Evolutionary conservation across 2,113 vertebrate genomes (phyloP), one percentile per base, ranked within the genome.

Genomic region (Camelus bactrianus): DNA sequence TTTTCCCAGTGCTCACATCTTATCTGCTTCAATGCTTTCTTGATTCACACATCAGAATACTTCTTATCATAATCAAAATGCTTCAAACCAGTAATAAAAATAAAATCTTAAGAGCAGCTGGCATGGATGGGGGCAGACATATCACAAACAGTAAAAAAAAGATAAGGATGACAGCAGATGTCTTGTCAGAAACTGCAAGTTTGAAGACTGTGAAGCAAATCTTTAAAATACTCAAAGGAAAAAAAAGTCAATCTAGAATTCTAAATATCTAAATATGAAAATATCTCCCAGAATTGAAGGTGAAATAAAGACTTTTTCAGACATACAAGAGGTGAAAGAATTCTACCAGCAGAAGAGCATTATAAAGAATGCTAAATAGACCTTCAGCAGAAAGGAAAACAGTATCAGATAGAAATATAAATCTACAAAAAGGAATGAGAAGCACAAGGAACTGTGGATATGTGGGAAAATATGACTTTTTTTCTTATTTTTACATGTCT

Each of bases 61-160:
- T 86, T 60, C 35, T 81, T 67, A 91, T 93, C 65, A 77, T 35
- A 65, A 85, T 81, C 19, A 73, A 91, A 94, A 65, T 76, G 72
- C 65, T 85, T 76, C 46, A 84, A 65, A 84, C 6, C 11, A 94
- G 26, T 32, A 87, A 67, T 10, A 96, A 93, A 89, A 91, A 85
- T 26, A 95, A 94, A 86, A 62, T 50, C 35, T 6, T 56, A 56
- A 91, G 87, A 89, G 26, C 11, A 65, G 35, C 19, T 12, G 0
- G 12, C 32, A 54, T 24, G 20, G 48, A 20, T 24, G 8, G 1
- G 16, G 46, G 64, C 32, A 65, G 62, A 73, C 67, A 58, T 6
- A 28, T 60, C 26, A 70, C 8, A 62, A 10, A 16, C 7, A 14
- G 54, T 70, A 64, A 91, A 38, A 48, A 52, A n/a, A 76, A 77